Base-by-base conservation (phyloP, 2,888 invertebrate genomes). In the Clusia tigrina region DNA sequence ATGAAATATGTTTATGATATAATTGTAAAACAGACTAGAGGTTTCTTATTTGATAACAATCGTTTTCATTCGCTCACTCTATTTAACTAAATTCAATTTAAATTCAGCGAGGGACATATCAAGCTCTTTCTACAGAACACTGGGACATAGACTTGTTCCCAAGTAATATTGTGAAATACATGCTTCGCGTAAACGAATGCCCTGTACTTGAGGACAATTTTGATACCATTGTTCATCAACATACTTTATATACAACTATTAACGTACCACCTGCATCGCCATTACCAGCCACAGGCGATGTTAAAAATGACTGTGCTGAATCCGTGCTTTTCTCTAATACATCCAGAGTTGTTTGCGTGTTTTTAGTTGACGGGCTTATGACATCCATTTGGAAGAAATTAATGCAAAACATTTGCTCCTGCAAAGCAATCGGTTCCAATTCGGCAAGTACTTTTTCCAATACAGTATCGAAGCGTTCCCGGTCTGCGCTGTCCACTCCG, bases 391-490 rank as follows among this genome's bases (percentile, higher is more conserved):
- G 93, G 82, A 98, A 95, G 85, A 98, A 98, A 66, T 89, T 88
- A 18, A 93, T 90, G 81, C 96, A 97, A 84, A 98, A 98, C 71
- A 95, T 92, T 85, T 98, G 97, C 82, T 98, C 98, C 23, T 94
- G 92, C 69, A 96, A 87, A 79, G 97, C 96, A 60, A 96, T 90
- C 2, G 93, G 93, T 80, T 96, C 96, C 68, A 98, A 86, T 78
- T 95, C 91, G 17, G 91, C 91, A 63, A 99, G 86, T 58, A 96
- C 93, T 83, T 92, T 89, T 80, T 95, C 94, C 63, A 95, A 85
- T 57, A 93, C 86, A 65, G 90, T 86, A 78, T 91, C 91, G 71
- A 87, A 88, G 53, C 85, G 83, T 64, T 85, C 83, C 24, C 89
- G 82, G 73, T 89, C 89, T 3, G 85, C 84, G n/a, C 86, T 77